A percentile compares a stretch with the other conserved stretches of the same genome.
phyloP scores from a whole-genome alignment of 1,140 invertebrate genomes.

The Ceratosolen solmsi region DNA sequence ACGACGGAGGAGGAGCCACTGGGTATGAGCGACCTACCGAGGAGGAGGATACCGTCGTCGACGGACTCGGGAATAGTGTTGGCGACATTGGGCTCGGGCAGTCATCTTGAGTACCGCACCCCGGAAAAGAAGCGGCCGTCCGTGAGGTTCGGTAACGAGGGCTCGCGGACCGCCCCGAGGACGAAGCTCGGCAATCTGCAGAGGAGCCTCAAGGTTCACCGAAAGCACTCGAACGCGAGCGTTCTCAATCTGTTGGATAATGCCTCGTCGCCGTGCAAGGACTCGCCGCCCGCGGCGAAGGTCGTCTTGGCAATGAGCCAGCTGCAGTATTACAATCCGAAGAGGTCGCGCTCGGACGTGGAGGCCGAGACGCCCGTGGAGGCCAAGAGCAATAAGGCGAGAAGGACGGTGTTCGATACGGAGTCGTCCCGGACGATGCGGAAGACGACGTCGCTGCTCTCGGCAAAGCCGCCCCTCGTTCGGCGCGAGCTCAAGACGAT shows the following conservation, averaged over 20 bases:
- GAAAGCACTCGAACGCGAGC: slow-evolving; percentile 41
- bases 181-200: slow-evolving; percentile 11
- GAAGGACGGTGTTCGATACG: slow-evolving; percentile 46
- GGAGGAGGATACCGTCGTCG: too few species aligned
- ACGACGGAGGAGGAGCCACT: neutral
- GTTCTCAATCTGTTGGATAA: slow-evolving; percentile 63
- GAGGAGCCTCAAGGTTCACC: slow-evolving; percentile 39
- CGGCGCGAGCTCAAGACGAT: slow-evolving; percentile 65
- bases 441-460: neutral
- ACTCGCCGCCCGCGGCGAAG: slow-evolving; percentile 66
- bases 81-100: neutral
- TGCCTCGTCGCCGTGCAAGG: slow-evolving; percentile 66
- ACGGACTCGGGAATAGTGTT: neutral
- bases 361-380: slow-evolving; percentile 49
- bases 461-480: slow-evolving; percentile 50
- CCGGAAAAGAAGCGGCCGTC: slow-evolving; percentile 43
- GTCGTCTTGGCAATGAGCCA: neutral
- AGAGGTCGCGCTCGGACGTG: slow-evolving; percentile 61
- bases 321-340: slow-evolving; percentile 61
- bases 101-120: slow-evolving; percentile 22
- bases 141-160: neutral
- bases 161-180: slow-evolving; percentile 25
- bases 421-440: neutral
- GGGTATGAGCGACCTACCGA: too few species aligned
- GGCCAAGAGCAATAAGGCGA: slow-evolving; percentile 52